Evolutionary conservation across 2,797 vertebrate species (phyloP).

Genomic region (Enteromius treurensis): DNA sequence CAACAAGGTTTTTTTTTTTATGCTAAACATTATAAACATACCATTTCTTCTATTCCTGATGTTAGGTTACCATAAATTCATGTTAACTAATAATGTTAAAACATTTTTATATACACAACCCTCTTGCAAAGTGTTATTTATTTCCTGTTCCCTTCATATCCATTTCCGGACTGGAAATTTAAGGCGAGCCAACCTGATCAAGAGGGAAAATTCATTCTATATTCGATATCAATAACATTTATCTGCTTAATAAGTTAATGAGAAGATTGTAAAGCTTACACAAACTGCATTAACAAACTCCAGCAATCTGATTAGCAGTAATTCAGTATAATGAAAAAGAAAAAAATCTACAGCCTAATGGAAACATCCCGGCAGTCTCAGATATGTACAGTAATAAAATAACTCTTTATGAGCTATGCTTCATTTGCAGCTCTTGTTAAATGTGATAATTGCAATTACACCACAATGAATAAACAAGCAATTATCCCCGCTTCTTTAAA

Average conservation of each 20-base stretch:
- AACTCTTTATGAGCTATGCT: constrained; percentile 1
- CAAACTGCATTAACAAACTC: constrained; percentile 41
- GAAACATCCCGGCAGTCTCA: constrained; percentile 12
- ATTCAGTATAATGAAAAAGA: constrained; percentile 14
- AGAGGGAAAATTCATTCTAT: constrained; percentile 5
- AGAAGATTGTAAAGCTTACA: constrained; percentile 36
- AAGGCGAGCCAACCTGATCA: constrained; percentile 17
- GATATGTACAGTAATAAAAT: constrained; percentile 23
- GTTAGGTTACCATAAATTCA: neutral
- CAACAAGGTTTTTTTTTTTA: neutral
- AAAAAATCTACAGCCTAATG: constrained; percentile 33
- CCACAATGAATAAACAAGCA: constrained; percentile 26
- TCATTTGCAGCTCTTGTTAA: constrained; percentile 15
- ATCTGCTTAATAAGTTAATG: constrained; percentile 36
- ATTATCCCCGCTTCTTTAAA: neutral
- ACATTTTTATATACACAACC: neutral
- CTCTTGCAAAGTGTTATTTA: neutral
- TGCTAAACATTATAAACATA: neutral
- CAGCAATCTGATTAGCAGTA: constrained; percentile 36
- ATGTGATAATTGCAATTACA: constrained; percentile 27
- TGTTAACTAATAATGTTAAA: neutral
- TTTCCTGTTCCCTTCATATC: neutral
- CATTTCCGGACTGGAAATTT: constrained; percentile 6
- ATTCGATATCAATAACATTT: constrained; percentile 33
- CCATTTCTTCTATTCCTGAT: neutral